Evolutionary conservation across 2,888 invertebrate genomes (phyloP), one percentile per base, ranked within the genome.

Genomic region (Athalia cordata): DNA sequence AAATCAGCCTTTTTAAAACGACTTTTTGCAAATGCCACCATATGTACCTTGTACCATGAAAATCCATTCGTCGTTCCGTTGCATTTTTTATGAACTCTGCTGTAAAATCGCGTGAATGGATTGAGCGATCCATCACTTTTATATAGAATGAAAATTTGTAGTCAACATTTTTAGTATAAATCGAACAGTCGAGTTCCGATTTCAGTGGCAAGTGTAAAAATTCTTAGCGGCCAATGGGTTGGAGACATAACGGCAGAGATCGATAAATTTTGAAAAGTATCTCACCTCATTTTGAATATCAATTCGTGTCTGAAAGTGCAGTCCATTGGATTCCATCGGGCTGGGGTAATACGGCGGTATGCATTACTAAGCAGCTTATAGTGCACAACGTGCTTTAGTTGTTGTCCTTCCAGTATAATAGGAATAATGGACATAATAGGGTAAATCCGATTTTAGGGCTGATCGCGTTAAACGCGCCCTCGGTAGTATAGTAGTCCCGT

Each of bases 381-480:
- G 81, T 78, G 79, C 80, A 80, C 77, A 75, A 79, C 78, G 70
- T 67, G 79, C 79, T 68, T 83, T 55, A 52, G 82, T 86, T 84
- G 84, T 83, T 86, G 86, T 86, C 86, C 84, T 75, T 75, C 4
- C 11, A 50, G 75, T 75, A 75, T 75, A 75, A 75, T 75, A 62
- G 75, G 75, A 75, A 75, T 75, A 75, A 75, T 75, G 75, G 75
- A 75, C 49, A 88, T 88, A 89, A 89, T 88, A 81, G 82, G 77
- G 61, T 55, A 87, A 88, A 89, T 89, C 89, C 86, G 89, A 89
- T 89, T 89, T 89, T 84, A 81, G 82, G 83, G 84, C 86, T 86
- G 87, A 89, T 89, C 89, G 86, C 84, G 87, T 89, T 89, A 89
- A 89, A 88, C 87, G 84, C 81, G 82, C 83, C 86, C 84, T 67